Conservation (phyloP, 1,140 invertebrate genomes). For the Trachymyrmex cornetzi region DNA sequence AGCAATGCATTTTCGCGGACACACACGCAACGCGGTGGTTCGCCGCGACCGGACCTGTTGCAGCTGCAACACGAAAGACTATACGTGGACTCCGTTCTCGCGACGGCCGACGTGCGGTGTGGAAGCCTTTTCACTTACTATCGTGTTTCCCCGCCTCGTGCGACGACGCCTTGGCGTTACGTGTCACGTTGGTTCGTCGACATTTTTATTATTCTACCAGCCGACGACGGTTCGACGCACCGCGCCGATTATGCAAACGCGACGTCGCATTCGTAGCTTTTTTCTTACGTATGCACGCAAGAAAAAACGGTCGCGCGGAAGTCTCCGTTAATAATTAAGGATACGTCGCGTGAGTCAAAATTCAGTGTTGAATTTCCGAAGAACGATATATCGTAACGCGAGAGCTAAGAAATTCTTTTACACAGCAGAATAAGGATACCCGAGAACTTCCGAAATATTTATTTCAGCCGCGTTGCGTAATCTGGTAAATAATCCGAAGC, state of each 20-base stretch:
- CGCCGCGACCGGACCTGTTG: constrained; percentile 47
- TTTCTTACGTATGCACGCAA: constrained; percentile 21
- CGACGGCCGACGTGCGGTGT: constrained; percentile 17
- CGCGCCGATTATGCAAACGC: constrained; percentile 62
- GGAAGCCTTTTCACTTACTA: constrained; percentile 38
- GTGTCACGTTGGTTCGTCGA: constrained; percentile 48
- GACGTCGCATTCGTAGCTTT: constrained; percentile 18
- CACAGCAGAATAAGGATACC: background rate
- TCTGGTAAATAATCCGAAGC: background rate
- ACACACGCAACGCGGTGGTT: constrained; percentile 49
- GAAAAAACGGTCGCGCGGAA: background rate
- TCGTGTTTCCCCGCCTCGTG: constrained; percentile 30
- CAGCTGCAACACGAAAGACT: constrained; percentile 59
- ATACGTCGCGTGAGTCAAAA: constrained; percentile 4
- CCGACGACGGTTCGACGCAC: constrained; percentile 47
- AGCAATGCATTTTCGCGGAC: constrained; percentile 19
- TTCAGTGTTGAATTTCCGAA: constrained; percentile 28
- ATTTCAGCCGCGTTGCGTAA: background rate
- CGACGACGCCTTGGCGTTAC: background rate
- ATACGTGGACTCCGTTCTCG: constrained; percentile 14
- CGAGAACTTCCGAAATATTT: constrained; percentile 18
- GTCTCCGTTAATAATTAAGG: constrained; percentile 1
- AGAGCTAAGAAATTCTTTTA: constrained; percentile 1
- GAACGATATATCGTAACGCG: background rate
- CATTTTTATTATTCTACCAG: constrained; percentile 62